Conservation (phyloP, 2,888 invertebrate species). For the Pollenia griseotomentosa region DNA sequence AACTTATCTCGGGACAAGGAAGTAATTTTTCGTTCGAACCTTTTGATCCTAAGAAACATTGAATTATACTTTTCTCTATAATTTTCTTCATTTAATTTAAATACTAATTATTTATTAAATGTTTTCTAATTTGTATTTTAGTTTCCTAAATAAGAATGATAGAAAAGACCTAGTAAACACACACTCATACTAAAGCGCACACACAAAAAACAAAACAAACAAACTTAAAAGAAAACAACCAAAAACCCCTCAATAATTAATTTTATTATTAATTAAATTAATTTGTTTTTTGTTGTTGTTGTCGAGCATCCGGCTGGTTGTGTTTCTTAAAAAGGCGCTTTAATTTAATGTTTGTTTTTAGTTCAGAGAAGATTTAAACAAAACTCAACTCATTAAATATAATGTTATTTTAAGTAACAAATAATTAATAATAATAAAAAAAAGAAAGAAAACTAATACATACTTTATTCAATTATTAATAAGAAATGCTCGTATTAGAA, state of each 20-base stretch:
- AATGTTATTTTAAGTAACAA: conserved; percentile 73
- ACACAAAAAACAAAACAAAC: conserved; percentile 56
- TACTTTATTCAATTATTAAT: conserved; percentile 61
- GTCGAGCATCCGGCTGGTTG: conserved; percentile 69
- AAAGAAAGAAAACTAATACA: conserved; percentile 48
- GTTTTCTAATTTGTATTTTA: conserved; percentile 73
- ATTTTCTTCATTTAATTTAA: conserved; percentile 23
- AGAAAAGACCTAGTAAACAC: conserved; percentile 37
- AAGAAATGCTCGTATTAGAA: conserved; percentile 39
- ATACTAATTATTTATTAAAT: conserved; percentile 71
- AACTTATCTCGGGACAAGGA: conserved; percentile 89
- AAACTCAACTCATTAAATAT: conserved; percentile 71
- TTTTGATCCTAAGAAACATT: conserved; percentile 59
- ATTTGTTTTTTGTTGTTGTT: conserved; percentile 67
- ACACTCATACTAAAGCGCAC: conserved; percentile 69
- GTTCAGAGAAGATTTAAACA: conserved; percentile 58
- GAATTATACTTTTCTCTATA: conserved; percentile 59
- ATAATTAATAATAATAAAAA: conserved; percentile 61
- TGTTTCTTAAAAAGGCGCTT: conserved; percentile 73
- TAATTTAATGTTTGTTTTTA: conserved; percentile 67
- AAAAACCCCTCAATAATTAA: conserved; percentile 63
- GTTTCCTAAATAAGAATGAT: conserved; percentile 72
- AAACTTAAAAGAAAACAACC: conserved; percentile 45
- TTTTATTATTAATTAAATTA: conserved; percentile 61
- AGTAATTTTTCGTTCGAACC: conserved; percentile 74